Evolutionary conservation across 2,888 invertebrate species (phyloP), one percentile per base, ranked within the genome.

Genomic region (Amblyjoppa fuscipennis): DNA sequence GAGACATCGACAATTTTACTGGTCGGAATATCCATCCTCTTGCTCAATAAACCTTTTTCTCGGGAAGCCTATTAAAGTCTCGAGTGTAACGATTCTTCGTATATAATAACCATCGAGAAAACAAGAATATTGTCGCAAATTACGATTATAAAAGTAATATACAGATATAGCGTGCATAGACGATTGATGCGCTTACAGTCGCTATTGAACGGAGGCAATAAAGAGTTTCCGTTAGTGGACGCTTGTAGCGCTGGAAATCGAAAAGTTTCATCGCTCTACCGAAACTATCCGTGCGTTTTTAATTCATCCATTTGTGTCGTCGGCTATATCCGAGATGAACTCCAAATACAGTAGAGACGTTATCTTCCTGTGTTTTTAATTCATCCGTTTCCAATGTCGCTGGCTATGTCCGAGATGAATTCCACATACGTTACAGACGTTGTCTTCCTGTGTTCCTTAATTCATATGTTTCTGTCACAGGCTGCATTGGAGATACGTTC

Each of bases 1-100:
- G 92, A 91, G 59, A 93, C 85, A 49, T 91, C 92, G 45, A 89
- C 71, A 83, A 93, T 90, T 83, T 91, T 92, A 69, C 89, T 91
- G 11, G 90, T 70, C 59, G 87, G 70, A 70, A 88, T 88, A 34
- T 92, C 92, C 93, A 93, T 93, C 66, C 86, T 87, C 20, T 28
- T 28, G 25, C 41, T n/a, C 68, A 13, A 49, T 31, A 53, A 34
- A 41, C 28, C 64, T 11, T 51, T n/a, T 31, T 9, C 31, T 16
- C 20, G 16, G 41, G 41, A 53, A 51, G 41, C 45, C 38, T 20
- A 31, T n/a, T 49, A 53, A 51, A 53, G 16, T n/a, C 16, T 31
- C 74, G 20, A 70, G 7, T 34, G n/a, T n/a, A 25, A 66, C 31
- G 66, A 84, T 53, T 45, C n/a, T 20, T 5, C 25, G 25, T 51